These are phyloP conservation scores for Myotis myotis DNA, from an alignment of 2,797 vertebrate genomes.

Conservation along the genomic window DNA sequence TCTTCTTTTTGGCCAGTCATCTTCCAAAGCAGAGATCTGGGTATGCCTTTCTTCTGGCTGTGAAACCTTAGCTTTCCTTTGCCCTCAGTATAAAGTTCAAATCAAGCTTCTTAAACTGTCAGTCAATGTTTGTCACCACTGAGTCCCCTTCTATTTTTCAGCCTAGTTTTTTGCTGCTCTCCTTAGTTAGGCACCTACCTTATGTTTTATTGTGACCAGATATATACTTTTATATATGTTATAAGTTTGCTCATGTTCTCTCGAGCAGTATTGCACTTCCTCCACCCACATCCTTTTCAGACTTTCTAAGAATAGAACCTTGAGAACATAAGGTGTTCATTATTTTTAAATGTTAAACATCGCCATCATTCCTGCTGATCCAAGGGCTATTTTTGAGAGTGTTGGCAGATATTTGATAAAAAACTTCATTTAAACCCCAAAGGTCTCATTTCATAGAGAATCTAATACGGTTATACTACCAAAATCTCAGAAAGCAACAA, in stretches of 20 bases:
- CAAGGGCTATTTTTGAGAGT: slow-evolving; percentile 51
- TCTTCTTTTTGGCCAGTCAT: not conserved
- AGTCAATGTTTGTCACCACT: not conserved
- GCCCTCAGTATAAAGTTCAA: not conserved
- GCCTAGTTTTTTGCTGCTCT: not conserved
- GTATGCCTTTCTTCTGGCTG: not conserved
- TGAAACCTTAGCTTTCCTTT: not conserved
- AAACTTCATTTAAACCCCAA: not conserved
- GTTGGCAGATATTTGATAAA: slow-evolving; percentile 53
- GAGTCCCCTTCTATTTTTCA: not conserved
- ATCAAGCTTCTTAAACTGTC: not conserved
- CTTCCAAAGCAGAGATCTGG: not conserved
- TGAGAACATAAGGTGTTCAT: slow-evolving; percentile 58
- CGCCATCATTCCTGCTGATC: slow-evolving; percentile 12
- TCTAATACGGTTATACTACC: not conserved
- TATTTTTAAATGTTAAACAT: slow-evolving; percentile 66
- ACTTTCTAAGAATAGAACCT: not conserved
- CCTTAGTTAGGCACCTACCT: not conserved
- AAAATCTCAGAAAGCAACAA: not conserved
- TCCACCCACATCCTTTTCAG: not conserved
- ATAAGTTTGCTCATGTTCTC: not conserved
- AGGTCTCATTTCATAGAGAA: not conserved
- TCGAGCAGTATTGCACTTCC: not conserved
- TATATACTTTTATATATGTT: not conserved
- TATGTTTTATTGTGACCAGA: not conserved